Base-by-base conservation (phyloP, 2,888 invertebrate genomes). In the Rotaria socialis region DNA sequence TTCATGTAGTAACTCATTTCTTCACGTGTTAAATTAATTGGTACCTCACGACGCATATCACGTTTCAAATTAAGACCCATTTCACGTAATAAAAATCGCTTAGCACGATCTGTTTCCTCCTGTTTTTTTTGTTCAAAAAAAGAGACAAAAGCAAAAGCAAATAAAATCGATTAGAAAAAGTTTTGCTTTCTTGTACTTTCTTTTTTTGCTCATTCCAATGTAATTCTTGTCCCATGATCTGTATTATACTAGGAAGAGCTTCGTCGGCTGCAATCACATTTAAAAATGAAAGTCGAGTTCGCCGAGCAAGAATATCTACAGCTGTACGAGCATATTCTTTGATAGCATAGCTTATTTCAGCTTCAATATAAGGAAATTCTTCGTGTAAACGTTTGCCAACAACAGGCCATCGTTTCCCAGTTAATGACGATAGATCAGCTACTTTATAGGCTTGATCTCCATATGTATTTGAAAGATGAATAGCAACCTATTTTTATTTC, bases 281-380 rank as follows among this genome's bases (percentile, higher is more conserved):
- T 88, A 99, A 93, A 93, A 99, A 99, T 19, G 98, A 95, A 86
- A 99, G 93, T 50, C 99, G 94, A 87, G 98, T 93, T 50, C 99
- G 93, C 58, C 99, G 93, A 2, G 97, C 97, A 89, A 99, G 95
- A 93, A 99, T 95, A 91, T 99, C 99, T 60, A 97, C 94, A 0
- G 97, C 96, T 0, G 96, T 95, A 91, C 95, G 94, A 11, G 99
- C 99, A 92, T 99, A 99, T 92, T 99, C 99, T 43, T 95, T 94
- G 85, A 95, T 94, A 19, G 99, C 98, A 91, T 98, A 99, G 19
- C 35, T 67, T 67, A 67, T 94, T 92, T 99, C 99, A n/a, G 98
- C 98, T 90, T 99, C 98, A 89, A 99, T 96, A 91, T 98, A 99
- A 0, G 99, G 99, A 91, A 97, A 99, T 91, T 99, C 98, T 0